Conservation (phyloP, 2,113 vertebrate species). For the Tonatia bakeri region DNA sequence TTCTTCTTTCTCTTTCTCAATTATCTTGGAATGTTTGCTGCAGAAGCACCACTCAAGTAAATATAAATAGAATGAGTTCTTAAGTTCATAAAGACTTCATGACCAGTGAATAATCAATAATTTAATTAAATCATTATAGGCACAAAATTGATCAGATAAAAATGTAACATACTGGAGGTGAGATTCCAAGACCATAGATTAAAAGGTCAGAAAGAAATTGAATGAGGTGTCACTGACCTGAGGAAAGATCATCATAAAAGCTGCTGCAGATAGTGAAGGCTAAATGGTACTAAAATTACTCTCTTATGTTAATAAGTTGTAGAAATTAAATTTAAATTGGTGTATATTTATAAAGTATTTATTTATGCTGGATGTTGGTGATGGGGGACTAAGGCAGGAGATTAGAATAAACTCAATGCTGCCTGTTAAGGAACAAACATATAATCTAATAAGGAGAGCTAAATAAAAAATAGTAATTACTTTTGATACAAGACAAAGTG, state of each 20-base stretch:
- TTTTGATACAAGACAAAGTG: background rate
- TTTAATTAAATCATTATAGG: constrained; percentile 56
- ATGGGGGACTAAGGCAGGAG: background rate
- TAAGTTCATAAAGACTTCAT: constrained; percentile 48
- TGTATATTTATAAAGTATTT: background rate
- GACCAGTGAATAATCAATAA: constrained; percentile 52
- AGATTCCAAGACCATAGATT: background rate
- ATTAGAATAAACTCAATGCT: background rate
- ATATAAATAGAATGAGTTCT: background rate
- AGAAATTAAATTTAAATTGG: constrained; percentile 8
- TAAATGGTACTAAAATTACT: constrained; percentile 23
- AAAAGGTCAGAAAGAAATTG: constrained; percentile 11
- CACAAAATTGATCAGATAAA: constrained; percentile 47
- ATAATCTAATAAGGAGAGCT: background rate
- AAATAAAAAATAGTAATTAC: background rate
- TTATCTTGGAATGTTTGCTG: background rate
- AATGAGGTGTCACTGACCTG: constrained; percentile 36
- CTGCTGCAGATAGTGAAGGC: background rate
- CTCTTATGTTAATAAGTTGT: background rate
- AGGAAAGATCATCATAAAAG: background rate
- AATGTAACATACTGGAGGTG: constrained; percentile 31
- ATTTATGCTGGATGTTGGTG: background rate
- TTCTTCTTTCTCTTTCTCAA: background rate
- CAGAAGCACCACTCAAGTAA: background rate
- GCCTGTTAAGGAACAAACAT: background rate